A percentile compares a stretch with the other conserved stretches of the same genome.
Evolutionary conservation across 2,888 invertebrate species (phyloP).

Genomic region (Ennomos fuscantarius): DNA sequence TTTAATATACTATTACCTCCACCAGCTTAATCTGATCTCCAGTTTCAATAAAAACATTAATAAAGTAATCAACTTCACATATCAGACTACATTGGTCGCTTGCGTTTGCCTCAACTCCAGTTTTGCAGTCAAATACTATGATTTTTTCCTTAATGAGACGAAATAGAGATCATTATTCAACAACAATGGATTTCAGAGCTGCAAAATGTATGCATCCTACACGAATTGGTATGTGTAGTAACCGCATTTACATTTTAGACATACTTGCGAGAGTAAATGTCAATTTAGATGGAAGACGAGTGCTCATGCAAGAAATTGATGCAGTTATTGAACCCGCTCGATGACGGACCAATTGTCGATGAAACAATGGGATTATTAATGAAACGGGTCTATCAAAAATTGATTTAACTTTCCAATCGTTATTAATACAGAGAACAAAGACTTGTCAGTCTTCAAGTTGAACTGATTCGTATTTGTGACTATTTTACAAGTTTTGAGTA

Average conservation of each 20-base stretch:
- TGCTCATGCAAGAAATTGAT: constrained; percentile 74
- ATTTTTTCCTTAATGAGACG: constrained; percentile 45
- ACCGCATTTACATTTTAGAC: constrained; percentile 82
- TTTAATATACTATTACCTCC: constrained; percentile 68
- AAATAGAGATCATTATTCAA: constrained; percentile 53
- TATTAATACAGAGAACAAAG: constrained; percentile 4
- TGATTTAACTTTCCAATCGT: constrained; percentile 29
- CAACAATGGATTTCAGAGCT: constrained; percentile 30
- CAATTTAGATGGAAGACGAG: constrained; percentile 80
- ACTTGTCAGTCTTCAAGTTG: no score
- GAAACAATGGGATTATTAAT: constrained; percentile 61
- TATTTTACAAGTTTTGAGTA: no score
- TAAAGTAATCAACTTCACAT: constrained; percentile 74
- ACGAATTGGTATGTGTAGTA: constrained; percentile 75
- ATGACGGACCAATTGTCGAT: constrained; percentile 72
- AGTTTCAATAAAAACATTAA: constrained; percentile 77
- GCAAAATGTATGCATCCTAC: constrained; percentile 47
- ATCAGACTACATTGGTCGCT: constrained; percentile 70
- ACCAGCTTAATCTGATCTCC: constrained; percentile 67
- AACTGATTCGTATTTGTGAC: no score
- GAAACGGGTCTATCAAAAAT: constrained; percentile 38
- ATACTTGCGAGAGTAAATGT: constrained; percentile 81
- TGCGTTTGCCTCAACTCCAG: constrained; percentile 50
- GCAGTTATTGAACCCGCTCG: constrained; percentile 77
- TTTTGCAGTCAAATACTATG: constrained; percentile 43